A percentile compares a stretch with the other conserved stretches of the same genome.
Conservation (phyloP, 2,888 invertebrate species). For the Phyllotreta striolata region DNA sequence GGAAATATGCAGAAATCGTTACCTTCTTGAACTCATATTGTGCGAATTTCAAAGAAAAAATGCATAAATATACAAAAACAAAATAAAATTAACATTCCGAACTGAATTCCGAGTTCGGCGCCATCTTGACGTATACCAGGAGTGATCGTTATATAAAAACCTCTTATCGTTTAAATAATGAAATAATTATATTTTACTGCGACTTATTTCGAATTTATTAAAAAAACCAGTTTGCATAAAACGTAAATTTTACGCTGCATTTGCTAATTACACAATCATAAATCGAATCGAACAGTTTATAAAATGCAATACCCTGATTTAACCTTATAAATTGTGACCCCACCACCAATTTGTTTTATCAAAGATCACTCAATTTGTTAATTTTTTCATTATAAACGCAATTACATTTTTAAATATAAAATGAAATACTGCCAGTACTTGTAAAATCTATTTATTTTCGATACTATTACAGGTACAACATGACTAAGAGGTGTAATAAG, state of each 20-base stretch:
- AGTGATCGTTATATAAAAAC: conserved; percentile 14
- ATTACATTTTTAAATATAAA: not conserved
- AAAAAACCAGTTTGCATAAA: conserved; percentile 1
- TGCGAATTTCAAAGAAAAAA: conserved; percentile 41
- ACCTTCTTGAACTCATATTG: conserved; percentile 58
- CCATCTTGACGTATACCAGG: conserved; percentile 56
- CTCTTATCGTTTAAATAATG: too few relatives aligned
- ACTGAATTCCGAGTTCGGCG: conserved; percentile 45
- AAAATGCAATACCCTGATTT: not conserved
- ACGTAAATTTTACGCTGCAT: too few relatives aligned
- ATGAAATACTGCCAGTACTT: not conserved
- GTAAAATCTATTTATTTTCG: conserved; percentile 4
- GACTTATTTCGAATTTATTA: too few relatives aligned
- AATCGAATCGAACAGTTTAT: not conserved
- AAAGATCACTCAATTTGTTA: not conserved
- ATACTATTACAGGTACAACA: conserved; percentile 16
- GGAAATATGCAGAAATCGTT: conserved; percentile 38
- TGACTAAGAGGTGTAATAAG: conserved; percentile 25
- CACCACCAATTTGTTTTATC: conserved; percentile 2
- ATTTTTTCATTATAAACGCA: not conserved
- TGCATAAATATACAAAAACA: conserved; percentile 40
- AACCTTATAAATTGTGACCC: conserved; percentile 8
- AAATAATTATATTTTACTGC: too few relatives aligned
- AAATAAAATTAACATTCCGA: conserved; percentile 45
- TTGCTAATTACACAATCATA: too few relatives aligned